Conservation (phyloP, 2,888 invertebrate species). For the Lasioglossum vierecki region DNA sequence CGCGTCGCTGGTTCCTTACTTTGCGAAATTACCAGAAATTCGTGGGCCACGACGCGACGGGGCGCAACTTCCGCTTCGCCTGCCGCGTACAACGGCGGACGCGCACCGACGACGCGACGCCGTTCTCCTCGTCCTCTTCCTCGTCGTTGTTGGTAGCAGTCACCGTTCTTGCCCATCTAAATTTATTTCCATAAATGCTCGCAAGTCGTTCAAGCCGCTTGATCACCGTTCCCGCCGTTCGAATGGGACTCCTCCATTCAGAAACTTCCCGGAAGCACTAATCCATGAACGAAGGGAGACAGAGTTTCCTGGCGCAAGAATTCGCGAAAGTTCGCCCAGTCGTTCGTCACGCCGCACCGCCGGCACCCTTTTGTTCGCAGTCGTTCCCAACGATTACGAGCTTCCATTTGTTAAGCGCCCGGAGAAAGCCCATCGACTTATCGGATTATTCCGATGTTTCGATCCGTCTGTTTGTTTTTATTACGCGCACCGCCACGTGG, state of each 20-base stretch:
- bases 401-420: background rate
- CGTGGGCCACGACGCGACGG: constrained; percentile 43
- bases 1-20: constrained; percentile 47
- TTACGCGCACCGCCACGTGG: background rate
- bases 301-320: constrained; percentile 14
- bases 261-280: constrained; percentile 25
- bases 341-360: background rate
- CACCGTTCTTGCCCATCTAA: background rate
- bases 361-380: background rate
- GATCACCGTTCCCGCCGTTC: constrained; percentile 15
- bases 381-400: constrained; percentile 15
- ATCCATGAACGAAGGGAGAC: constrained; percentile 20
- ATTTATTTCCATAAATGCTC: constrained; percentile 55
- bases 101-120: background rate
- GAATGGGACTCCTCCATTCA: constrained; percentile 15
- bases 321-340: background rate
- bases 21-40: constrained; percentile 61
- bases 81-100: constrained; percentile 39
- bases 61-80: constrained; percentile 40
- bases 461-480: constrained; percentile 7
- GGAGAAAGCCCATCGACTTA: background rate
- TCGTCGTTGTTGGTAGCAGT: background rate
- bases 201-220: constrained; percentile 16
- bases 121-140: background rate
- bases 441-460: constrained; percentile 10